A percentile compares a stretch with the other conserved stretches of the same genome.
Conservation (phyloP, 2,888 invertebrate genomes). For the Hirtodrosophila confusa region DNA sequence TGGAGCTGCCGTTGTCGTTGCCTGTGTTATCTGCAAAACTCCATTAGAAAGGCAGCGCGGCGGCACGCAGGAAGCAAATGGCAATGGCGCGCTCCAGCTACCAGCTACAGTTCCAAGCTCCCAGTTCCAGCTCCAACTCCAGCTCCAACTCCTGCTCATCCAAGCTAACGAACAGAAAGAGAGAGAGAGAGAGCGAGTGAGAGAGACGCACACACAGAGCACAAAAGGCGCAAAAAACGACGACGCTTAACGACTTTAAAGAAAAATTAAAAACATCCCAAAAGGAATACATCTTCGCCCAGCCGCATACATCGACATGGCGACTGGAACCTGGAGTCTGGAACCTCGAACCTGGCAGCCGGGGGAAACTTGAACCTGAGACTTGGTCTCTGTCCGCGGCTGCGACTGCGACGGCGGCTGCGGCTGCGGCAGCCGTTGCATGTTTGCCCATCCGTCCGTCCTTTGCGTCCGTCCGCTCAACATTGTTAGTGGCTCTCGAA, state of each 20-base stretch:
- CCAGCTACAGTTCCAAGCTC: conserved; percentile 13
- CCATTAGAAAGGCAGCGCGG: conserved; percentile 76
- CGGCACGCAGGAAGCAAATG: conserved; percentile 74
- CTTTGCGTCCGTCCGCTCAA: conserved; percentile 46
- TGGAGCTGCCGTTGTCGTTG: conserved; percentile 35
- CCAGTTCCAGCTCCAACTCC: conserved; percentile 13
- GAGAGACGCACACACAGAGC: conserved; percentile 20
- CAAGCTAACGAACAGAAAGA: conserved; percentile 64
- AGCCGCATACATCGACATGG: conserved; percentile 71
- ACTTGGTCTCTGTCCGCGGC: conserved; percentile 16
- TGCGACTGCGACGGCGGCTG: conserved; percentile 30
- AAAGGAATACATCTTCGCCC: conserved; percentile 81
- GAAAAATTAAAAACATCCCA: conserved; percentile 81
- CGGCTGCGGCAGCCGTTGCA: conserved; percentile 59
- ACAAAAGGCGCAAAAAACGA: conserved; percentile 60
- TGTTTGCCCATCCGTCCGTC: conserved; percentile 53
- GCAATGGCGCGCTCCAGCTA: conserved; percentile 61
- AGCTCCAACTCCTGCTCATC: background rate
- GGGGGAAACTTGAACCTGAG: conserved; percentile 31
- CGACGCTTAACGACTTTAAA: conserved; percentile 79
- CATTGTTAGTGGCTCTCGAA: conserved; percentile 79
- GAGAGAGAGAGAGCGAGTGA: conserved; percentile 34
- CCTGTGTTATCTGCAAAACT: conserved; percentile 76
- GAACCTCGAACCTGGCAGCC: conserved; percentile 32
- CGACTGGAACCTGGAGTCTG: conserved; percentile 13